phyloP scores from a whole-genome alignment of 2,888 invertebrate genomes.

The Mimumesa dahlbomi region DNA sequence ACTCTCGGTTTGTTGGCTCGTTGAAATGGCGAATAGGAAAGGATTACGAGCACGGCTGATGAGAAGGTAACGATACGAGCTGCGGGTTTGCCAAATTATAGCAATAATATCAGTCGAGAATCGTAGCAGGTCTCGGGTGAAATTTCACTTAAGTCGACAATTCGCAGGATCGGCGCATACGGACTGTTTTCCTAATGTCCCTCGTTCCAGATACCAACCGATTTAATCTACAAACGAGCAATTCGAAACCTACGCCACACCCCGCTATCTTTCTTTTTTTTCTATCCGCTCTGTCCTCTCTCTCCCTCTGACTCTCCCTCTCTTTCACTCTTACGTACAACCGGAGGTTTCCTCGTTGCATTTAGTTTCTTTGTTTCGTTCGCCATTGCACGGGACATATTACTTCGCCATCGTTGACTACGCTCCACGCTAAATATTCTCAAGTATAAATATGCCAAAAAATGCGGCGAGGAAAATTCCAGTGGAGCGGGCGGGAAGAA shows the following conservation, averaged over 20 bases:
- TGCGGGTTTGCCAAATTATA: conserved; percentile 59
- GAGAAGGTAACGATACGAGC: conserved; percentile 46
- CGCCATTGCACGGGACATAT: too few species aligned
- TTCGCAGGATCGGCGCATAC: conserved; percentile 47
- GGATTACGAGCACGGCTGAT: conserved; percentile 12
- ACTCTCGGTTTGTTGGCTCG: conserved; percentile 8
- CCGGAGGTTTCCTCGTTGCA: too few species aligned
- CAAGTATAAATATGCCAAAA: too few species aligned
- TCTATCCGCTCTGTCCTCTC: background rate
- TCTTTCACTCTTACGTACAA: too few species aligned
- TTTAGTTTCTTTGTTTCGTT: too few species aligned
- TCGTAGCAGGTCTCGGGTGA: conserved; percentile 23
- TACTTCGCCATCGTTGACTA: too few species aligned
- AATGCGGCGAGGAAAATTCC: too few species aligned
- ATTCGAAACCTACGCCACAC: conserved; percentile 26
- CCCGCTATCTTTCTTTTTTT: conserved; percentile 15
- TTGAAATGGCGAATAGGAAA: conserved; percentile 25
- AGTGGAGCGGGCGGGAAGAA: too few species aligned
- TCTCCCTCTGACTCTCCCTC: too few species aligned
- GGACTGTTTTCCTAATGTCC: conserved; percentile 46
- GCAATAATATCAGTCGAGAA: conserved; percentile 57
- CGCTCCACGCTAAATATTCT: too few species aligned
- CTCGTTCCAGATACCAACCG: conserved; percentile 53
- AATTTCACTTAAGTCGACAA: conserved; percentile 61
- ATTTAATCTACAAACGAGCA: conserved; percentile 55